Evolutionary conservation across 2,797 vertebrate genomes (phyloP), one percentile per base, ranked within the genome.

Genomic region (Poecilia velifera): DNA sequence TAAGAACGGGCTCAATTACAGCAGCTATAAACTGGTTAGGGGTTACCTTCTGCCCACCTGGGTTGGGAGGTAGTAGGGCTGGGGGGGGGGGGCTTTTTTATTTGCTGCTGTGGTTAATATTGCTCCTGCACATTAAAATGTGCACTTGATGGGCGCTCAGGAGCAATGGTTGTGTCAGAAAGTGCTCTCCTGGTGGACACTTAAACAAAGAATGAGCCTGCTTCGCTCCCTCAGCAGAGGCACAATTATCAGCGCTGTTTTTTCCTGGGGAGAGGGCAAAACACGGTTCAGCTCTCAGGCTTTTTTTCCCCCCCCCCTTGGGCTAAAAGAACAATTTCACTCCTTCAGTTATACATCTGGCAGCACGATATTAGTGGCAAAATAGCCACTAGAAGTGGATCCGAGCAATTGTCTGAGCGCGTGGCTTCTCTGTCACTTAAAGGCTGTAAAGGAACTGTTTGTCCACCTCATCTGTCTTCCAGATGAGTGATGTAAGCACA

Each of bases 1-100:
- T 91, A 92, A 94, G 95, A 96, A 95, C 91, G 91, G 91, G 91
- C 94, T 96, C 95, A 95, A 95, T 96, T 95, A 95, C 89, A 84
- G 81, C 78, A 82, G 89, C 87, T 79, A 79, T 94, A 94, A 94
- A 96, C 92, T 94, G 57, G 90, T 96, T 94, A 93, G 85, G 92
- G 91, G 91, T 91, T 90, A 91, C 87, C 53, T 88, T 41, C 68
- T 81, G 89, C 88, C 88, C 88, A 77, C 81, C 41, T 78, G 86
- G 91, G 87, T 89, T 34, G 22, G 78, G 82, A 7, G 73, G 86
- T 87, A 20, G 57, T 5, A 3, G 25, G 79, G 84, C 68, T 34
- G 31, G 31, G 59, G 31, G 1, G 31, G 59, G 62, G 20, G 78
- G 82, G 66, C 76, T 89, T 90, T 87, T 91, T 90, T 89, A 90